Conservation (phyloP, 2,113 vertebrate species). For the Capreolus pygargus region DNA sequence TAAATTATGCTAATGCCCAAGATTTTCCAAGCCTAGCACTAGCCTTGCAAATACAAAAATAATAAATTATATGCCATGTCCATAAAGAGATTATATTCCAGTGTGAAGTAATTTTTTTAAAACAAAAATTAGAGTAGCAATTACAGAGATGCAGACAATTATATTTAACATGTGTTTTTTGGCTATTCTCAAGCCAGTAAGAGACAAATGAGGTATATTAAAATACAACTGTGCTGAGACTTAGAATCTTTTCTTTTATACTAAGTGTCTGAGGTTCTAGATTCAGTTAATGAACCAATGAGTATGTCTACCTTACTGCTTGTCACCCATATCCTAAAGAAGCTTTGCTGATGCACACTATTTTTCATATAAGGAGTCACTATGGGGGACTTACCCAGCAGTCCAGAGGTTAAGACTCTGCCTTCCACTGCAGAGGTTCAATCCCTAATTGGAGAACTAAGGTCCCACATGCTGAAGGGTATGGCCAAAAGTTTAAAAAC, state of each 20-base stretch:
- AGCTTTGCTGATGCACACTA: neutral
- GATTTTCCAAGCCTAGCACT: neutral
- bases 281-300: neutral
- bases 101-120: neutral
- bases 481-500: neutral
- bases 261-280: neutral
- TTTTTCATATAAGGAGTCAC: neutral
- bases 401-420: neutral
- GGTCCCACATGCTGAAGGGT: neutral
- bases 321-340: neutral
- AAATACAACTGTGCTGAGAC: neutral
- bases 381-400: neutral
- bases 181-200: neutral
- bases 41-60: neutral
- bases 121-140: constrained; percentile 5
- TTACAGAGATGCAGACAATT: neutral
- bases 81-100: neutral
- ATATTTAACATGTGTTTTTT: neutral
- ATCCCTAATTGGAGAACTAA: neutral
- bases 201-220: neutral
- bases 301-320: neutral
- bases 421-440: neutral
- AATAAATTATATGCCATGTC: neutral
- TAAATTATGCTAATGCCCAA: neutral
- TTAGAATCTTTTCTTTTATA: neutral